Evolutionary conservation across 2,888 invertebrate genomes (phyloP).

Genomic region (Steromphala cineraria): DNA sequence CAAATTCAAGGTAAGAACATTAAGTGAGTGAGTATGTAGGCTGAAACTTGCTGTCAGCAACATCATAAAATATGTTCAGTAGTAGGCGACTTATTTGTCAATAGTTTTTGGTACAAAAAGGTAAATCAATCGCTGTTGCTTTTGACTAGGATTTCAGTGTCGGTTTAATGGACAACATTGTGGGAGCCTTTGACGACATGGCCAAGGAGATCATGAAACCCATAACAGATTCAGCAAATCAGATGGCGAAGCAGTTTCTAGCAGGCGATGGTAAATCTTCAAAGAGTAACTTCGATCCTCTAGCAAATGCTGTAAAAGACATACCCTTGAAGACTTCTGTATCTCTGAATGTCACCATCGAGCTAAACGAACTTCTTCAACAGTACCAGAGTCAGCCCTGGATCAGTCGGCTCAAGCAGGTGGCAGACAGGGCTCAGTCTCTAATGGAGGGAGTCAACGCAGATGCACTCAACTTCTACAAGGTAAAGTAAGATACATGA

Average conservation of each 20-base stretch:
- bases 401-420: conserved; percentile 22
- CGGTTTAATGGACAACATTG: conserved; percentile 7
- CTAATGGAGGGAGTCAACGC: conserved; percentile 31
- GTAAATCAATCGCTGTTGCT: neutral
- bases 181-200: conserved; percentile 28
- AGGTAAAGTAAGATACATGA: conserved; percentile 27
- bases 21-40: too few species aligned
- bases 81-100: too few species aligned
- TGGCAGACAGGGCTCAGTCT: conserved; percentile 26
- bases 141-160: conserved; percentile 21
- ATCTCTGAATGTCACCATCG: conserved; percentile 7
- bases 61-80: too few species aligned
- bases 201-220: conserved; percentile 24
- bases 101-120: neutral
- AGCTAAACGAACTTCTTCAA: conserved; percentile 10
- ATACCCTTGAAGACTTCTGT: conserved; percentile 13
- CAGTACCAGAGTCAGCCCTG: conserved; percentile 25
- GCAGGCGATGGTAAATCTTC: neutral
- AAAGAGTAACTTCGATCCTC: conserved; percentile 21
- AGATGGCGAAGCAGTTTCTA: conserved; percentile 13
- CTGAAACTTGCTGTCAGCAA: too few species aligned
- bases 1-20: conserved; percentile 57
- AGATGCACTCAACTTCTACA: conserved; percentile 34
- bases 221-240: conserved; percentile 25
- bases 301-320: conserved; percentile 22